These are phyloP conservation scores for Dinoponera quadriceps DNA, from an alignment of 1,140 invertebrate genomes.

Conservation along the genomic window DNA sequence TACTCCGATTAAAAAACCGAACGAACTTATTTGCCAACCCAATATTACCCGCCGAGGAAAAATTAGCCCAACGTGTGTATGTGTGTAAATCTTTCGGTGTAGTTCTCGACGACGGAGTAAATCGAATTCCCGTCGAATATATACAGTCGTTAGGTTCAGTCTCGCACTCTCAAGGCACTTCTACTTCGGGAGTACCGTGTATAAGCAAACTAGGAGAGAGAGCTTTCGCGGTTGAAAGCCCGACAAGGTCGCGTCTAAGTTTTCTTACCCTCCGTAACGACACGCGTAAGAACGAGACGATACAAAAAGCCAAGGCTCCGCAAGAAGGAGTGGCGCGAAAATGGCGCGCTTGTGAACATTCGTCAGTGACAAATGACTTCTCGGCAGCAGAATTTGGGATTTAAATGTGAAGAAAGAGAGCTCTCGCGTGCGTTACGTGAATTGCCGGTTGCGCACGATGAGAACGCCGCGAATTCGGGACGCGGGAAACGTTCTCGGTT, in stretches of 20 bases:
- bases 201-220: background rate
- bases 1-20: too few relatives aligned
- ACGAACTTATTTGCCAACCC: too few relatives aligned
- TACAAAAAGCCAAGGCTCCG: slow-evolving; percentile 18
- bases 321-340: background rate
- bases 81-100: too few relatives aligned
- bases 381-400: slow-evolving; percentile 10
- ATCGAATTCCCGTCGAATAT: background rate
- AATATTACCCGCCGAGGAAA: too few relatives aligned
- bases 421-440: background rate
- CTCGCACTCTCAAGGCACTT: background rate
- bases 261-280: slow-evolving; percentile 13
- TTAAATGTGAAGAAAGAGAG: slow-evolving; percentile 19
- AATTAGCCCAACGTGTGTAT: too few relatives aligned
- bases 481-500: too few relatives aligned
- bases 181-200: background rate
- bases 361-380: slow-evolving; percentile 27
- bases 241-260: background rate
- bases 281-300: background rate
- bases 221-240: slow-evolving; percentile 4
- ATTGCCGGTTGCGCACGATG: slow-evolving; percentile 4
- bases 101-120: too few relatives aligned
- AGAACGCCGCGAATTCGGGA: background rate
- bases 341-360: background rate
- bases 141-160: background rate